Conservation (phyloP, 2,113 vertebrate genomes). For the Damaliscus lunatus region DNA sequence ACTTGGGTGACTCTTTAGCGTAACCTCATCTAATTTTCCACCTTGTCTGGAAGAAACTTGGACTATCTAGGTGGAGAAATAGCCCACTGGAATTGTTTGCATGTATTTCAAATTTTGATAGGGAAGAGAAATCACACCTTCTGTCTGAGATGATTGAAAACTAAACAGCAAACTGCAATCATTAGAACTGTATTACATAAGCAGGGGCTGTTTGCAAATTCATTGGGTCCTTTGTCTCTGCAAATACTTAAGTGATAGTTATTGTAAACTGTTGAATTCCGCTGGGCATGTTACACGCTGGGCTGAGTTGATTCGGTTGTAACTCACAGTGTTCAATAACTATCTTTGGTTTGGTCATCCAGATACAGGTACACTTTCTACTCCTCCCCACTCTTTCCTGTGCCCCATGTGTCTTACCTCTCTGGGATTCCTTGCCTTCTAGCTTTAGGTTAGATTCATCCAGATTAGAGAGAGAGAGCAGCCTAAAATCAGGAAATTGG, state of each 20-base stretch:
- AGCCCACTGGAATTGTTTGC: neutral
- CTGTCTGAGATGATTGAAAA: neutral
- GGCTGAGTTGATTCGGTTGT: neutral
- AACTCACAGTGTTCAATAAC: neutral
- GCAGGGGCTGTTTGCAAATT: neutral
- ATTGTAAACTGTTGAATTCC: neutral
- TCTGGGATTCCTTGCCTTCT: neutral
- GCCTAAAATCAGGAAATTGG: too few relatives aligned
- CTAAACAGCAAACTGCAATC: neutral
- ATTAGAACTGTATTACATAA: neutral
- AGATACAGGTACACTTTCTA: neutral
- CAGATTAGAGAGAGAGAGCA: neutral
- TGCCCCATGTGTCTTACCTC: neutral
- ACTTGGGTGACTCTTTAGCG: neutral
- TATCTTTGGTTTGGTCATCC: neutral
- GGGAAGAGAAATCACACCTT: neutral
- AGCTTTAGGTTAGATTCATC: neutral
- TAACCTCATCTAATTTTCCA: neutral
- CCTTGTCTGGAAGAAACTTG: neutral
- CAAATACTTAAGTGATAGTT: neutral
- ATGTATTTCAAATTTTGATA: neutral
- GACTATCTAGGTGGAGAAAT: neutral
- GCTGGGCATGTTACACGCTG: fast-evolving
- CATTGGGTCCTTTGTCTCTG: neutral
- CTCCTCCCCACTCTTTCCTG: neutral